phyloP scores from a whole-genome alignment of 2,113 vertebrate genomes.

The Nettapus auritus region DNA sequence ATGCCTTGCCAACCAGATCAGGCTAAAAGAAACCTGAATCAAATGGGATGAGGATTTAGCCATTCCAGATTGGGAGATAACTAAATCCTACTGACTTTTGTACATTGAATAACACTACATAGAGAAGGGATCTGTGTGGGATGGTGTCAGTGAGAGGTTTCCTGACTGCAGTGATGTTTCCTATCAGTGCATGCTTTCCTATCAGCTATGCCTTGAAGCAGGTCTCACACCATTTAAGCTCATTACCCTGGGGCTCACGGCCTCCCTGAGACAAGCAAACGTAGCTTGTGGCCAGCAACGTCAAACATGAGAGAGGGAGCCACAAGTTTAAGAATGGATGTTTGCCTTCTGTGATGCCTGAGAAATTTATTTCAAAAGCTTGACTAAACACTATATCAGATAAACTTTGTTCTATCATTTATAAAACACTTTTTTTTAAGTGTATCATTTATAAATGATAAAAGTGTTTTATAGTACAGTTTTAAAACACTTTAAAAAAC shows the following conservation, averaged over 20 bases:
- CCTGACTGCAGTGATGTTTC: background rate
- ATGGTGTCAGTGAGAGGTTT: background rate
- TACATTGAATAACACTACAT: background rate
- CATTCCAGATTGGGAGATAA: background rate
- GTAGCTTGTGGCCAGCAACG: background rate
- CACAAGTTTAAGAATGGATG: background rate
- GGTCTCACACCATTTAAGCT: constrained; percentile 25
- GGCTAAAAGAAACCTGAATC: background rate
- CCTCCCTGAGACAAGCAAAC: background rate
- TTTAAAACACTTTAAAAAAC: too few relatives aligned
- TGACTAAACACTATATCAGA: background rate
- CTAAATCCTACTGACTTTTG: background rate
- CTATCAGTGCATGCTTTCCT: background rate
- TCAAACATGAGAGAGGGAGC: constrained; percentile 7
- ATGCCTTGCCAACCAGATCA: background rate
- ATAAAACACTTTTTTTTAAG: constrained; percentile 13
- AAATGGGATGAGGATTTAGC: background rate
- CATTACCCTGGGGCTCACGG: background rate
- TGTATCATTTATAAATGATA: too few relatives aligned
- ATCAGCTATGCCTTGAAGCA: background rate
- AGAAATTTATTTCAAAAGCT: background rate
- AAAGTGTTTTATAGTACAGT: too few relatives aligned
- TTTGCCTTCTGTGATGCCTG: background rate
- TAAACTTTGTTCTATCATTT: background rate
- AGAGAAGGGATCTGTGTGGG: background rate